A percentile compares a stretch with the other conserved stretches of the same genome.
These are phyloP conservation scores for Lamprologus lemairii DNA, from an alignment of 2,113 vertebrate genomes.

Conservation along the genomic window DNA sequence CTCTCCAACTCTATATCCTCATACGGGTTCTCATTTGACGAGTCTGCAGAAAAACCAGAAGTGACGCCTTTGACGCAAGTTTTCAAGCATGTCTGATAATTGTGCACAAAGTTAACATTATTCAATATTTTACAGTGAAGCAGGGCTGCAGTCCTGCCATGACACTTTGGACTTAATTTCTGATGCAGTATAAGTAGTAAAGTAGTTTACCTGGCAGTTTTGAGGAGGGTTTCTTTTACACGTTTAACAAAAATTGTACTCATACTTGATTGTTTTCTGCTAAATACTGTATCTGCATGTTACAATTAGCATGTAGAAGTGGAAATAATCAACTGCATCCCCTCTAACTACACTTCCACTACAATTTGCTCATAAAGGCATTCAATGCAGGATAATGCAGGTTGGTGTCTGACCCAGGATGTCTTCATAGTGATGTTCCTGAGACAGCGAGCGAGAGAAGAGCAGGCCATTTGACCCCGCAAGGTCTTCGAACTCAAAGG, in stretches of 20 bases:
- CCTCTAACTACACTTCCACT: accelerated
- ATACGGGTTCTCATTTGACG: conserved; percentile 84
- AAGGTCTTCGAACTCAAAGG: conserved; percentile 82
- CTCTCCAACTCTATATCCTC: conserved; percentile 86
- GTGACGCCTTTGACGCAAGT: neutral
- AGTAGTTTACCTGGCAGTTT: neutral
- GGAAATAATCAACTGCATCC: neutral
- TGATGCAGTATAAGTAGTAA: neutral
- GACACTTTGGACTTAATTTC: neutral
- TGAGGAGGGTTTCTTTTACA: neutral
- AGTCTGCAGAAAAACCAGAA: conserved; percentile 66
- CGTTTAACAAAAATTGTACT: accelerated
- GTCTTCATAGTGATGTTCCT: conserved; percentile 89
- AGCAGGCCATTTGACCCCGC: conserved; percentile 68
- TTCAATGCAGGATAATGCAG: neutral
- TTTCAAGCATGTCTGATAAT: neutral
- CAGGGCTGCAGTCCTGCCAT: neutral
- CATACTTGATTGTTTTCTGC: neutral
- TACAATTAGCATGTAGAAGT: neutral
- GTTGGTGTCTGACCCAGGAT: conserved; percentile 65
- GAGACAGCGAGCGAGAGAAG: conserved; percentile 74
- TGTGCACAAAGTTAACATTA: neutral
- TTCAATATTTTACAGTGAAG: neutral
- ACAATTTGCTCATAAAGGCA: neutral
- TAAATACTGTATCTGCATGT: neutral